Base-by-base conservation (phyloP, 2,113 vertebrate genomes). In the Urocitellus parryii region DNA sequence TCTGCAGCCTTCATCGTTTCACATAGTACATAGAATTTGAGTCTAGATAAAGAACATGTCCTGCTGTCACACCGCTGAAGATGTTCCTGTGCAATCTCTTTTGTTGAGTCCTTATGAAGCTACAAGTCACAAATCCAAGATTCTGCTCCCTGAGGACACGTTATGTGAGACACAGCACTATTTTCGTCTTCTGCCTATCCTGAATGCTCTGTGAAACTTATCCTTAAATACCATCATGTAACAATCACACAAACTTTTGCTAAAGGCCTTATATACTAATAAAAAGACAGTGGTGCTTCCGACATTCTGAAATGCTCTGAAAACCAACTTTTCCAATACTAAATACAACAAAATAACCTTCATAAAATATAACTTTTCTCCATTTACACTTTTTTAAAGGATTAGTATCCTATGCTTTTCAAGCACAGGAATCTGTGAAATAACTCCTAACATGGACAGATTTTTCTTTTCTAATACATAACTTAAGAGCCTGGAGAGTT, bases 291-390 rank as follows among this genome's bases (percentile, higher is more conserved):
- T 98, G 99, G 99, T 99, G 99, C 99, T 99, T 99, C 99, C 98
- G 98, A 99, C 99, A 99, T 99, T 99, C 99, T 99, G 99, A 99
- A 99, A 99, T 99, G 99, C 98, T 99, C 99, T 98, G 99, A 98
- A 99, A 99, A 99, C 98, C 98, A 99, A 99, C 99, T 99, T 99
- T 99, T 98, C 98, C 99, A 98, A 99, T 99, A 99, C 99, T 99
- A 99, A 99, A 99, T 99, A 99, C 99, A 99, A 99, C 98, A 99
- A 99, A 99, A 99, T 99, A 99, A 99, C 99, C 99, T 99, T 99
- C 99, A 99, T 99, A 98, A 99, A 99, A 99, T 99, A 99, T 99
- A 99, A 99, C 98, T 99, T 99, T 99, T 99, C 99, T 99, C 99
- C 99, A 99, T 99, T 99, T 99, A 99, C 98, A 99, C 97, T 99